Conservation (phyloP, 2,888 invertebrate genomes). For the Allolobophora icterica region DNA sequence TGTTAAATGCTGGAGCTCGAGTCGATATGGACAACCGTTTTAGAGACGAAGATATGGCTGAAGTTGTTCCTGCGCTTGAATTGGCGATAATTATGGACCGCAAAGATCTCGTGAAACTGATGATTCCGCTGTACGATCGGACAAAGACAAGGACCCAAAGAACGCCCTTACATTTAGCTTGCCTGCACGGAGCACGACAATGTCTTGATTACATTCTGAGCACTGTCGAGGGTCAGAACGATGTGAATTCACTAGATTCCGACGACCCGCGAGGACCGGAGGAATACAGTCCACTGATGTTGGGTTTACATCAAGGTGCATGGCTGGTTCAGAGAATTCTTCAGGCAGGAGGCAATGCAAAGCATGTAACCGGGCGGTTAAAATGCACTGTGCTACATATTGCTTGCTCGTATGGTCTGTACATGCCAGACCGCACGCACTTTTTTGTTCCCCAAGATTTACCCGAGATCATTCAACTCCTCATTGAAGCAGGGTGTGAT, state of each 20-base stretch:
- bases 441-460: background rate
- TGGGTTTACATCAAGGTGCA: background rate
- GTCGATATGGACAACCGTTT: slow-evolving; percentile 8
- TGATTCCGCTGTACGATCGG: background rate
- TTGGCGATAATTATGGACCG: background rate
- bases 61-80: background rate
- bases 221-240: background rate
- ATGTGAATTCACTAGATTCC: background rate
- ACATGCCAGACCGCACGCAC: background rate
- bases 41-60: background rate
- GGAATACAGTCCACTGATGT: background rate
- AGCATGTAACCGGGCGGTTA: background rate
- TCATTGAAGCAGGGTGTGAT: background rate
- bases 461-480: background rate
- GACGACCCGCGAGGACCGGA: background rate
- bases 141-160: slow-evolving; percentile 5
- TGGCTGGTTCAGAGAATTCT: slow-evolving; percentile 1
- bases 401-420: background rate
- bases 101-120: background rate
- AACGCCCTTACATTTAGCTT: background rate
- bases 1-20: background rate
- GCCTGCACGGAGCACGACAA: background rate
- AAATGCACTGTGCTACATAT: background rate
- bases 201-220: background rate
- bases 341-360: background rate